Conservation (phyloP, 1,140 invertebrate species). For the Drosophila fuyamai region DNA sequence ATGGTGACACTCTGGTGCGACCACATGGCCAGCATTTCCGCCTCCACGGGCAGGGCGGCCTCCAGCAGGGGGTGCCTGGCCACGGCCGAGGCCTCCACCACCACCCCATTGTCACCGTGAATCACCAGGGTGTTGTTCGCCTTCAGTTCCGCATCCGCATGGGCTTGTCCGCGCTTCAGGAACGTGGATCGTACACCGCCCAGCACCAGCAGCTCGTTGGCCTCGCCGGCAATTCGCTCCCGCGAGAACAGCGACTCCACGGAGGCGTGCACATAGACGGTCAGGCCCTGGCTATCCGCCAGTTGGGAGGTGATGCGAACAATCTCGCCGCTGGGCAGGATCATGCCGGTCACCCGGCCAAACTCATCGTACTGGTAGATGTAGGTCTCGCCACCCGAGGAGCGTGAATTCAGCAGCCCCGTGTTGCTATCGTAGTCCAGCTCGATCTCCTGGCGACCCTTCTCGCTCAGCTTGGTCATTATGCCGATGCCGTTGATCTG, state of each 20-base stretch:
- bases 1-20: conserved; percentile 91
- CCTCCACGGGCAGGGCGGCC: conserved; percentile 94
- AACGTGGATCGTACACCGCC: conserved; percentile 87
- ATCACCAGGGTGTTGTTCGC: conserved; percentile 91
- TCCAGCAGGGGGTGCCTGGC: conserved; percentile 94
- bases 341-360: conserved; percentile 92
- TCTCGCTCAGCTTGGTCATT: conserved; percentile 92
- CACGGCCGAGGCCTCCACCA: conserved; percentile 90
- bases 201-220: conserved; percentile 86
- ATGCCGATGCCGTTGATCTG: conserved; percentile 95
- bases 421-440: conserved; percentile 93
- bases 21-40: conserved; percentile 95
- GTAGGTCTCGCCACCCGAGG: conserved; percentile 93
- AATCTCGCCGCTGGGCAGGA: conserved; percentile 95
- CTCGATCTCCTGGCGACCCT: conserved; percentile 92
- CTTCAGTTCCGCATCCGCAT: conserved; percentile 90
- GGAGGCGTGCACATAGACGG: conserved; percentile 88
- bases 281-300: conserved; percentile 90
- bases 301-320: conserved; percentile 91
- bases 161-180: conserved; percentile 87
- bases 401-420: conserved; percentile 92
- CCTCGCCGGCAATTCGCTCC: conserved; percentile 45
- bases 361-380: conserved; percentile 95
- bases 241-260: conserved; percentile 80
- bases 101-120: conserved; percentile 89